Percentiles rank a stretch among this genome's conserved stretches.
Conservation (phyloP, 2,888 invertebrate genomes). For the Eledone cirrhosa region DNA sequence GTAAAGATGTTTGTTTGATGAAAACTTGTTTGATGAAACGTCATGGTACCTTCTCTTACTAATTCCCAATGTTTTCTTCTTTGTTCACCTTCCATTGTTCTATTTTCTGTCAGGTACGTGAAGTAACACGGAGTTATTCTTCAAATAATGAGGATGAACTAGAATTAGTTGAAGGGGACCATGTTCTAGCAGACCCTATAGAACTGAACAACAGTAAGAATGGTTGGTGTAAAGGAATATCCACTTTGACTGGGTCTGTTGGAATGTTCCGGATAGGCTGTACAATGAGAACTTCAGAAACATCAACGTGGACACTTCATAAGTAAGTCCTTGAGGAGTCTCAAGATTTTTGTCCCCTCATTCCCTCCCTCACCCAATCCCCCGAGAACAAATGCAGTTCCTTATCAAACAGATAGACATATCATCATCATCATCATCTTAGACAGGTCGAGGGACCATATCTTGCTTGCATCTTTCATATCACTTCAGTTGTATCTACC, state of each 20-base stretch:
- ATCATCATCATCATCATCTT: no score
- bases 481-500: no score
- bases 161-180: slow-evolving; percentile 85
- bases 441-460: no score
- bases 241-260: slow-evolving; percentile 82
- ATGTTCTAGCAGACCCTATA: slow-evolving; percentile 79
- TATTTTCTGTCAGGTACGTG: slow-evolving; percentile 67
- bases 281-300: slow-evolving; percentile 84
- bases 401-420: no score
- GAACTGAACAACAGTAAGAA: slow-evolving; percentile 79
- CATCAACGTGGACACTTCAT: slow-evolving; percentile 91
- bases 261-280: slow-evolving; percentile 85
- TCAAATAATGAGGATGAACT: slow-evolving; percentile 76
- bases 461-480: no score
- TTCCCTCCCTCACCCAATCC: not conserved
- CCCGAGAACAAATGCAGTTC: no score
- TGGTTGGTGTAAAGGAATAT: slow-evolving; percentile 87
- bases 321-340: slow-evolving; percentile 57
- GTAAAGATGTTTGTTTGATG: no score
- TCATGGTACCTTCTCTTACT: no score
- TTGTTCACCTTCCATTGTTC: no score
- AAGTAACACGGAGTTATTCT: slow-evolving; percentile 60
- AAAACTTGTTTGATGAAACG: no score
- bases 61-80: no score
- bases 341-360: not conserved